These are phyloP conservation scores for Catharus minimus DNA, from an alignment of 2,113 vertebrate genomes.

Conservation along the genomic window DNA sequence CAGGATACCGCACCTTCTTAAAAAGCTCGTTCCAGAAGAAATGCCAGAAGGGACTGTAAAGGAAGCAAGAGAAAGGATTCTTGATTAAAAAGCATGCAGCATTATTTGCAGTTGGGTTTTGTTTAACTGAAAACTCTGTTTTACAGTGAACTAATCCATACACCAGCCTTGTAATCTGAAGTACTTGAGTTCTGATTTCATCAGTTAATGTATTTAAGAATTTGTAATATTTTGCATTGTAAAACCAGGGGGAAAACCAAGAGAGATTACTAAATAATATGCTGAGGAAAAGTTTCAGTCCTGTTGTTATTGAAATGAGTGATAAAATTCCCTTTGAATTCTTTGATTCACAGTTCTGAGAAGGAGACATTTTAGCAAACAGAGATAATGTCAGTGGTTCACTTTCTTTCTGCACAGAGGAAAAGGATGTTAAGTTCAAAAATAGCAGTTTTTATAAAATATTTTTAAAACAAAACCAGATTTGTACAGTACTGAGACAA, in stretches of 20 bases:
- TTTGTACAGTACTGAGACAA: constrained; percentile 44
- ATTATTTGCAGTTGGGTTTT: not conserved
- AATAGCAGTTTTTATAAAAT: constrained; percentile 68
- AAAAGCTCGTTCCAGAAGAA: constrained; percentile 82
- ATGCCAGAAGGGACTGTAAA: constrained; percentile 81
- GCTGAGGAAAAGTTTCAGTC: not conserved
- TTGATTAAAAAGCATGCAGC: not conserved
- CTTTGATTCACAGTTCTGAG: not conserved
- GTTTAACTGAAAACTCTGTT: not conserved
- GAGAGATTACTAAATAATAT: not conserved
- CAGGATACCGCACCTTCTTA: constrained; percentile 84
- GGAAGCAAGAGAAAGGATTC: not conserved
- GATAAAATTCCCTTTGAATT: not conserved
- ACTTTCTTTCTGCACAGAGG: constrained; percentile 39
- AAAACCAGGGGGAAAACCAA: not conserved
- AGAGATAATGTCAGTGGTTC: not conserved
- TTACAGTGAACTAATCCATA: not conserved
- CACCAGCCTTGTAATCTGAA: not conserved
- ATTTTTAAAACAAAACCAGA: constrained; percentile 58
- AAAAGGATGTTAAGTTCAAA: constrained; percentile 19
- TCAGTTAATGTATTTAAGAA: not conserved
- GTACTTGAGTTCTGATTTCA: not conserved
- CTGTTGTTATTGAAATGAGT: not conserved
- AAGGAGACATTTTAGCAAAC: not conserved
- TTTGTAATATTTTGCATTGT: not conserved